Conservation (phyloP, 1,140 invertebrate genomes). For the Coelopa frigida region DNA sequence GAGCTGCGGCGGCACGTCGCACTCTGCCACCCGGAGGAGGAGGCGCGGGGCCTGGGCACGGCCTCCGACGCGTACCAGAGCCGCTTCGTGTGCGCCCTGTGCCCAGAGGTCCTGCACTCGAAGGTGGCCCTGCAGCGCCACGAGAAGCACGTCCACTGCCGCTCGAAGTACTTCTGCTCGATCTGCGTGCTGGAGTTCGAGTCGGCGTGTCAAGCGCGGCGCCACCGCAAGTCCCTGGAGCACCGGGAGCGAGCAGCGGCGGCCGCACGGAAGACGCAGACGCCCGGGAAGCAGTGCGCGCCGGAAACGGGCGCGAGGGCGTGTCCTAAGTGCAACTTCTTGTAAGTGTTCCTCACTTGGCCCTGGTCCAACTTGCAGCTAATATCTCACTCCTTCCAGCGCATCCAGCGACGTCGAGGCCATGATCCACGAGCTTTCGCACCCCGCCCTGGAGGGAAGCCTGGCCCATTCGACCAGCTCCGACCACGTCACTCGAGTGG, state of each 20-base stretch:
- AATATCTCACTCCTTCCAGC: not conserved
- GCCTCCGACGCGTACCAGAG: slow-evolving; percentile 60
- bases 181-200: slow-evolving; percentile 59
- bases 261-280: not conserved
- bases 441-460: too few relatives aligned
- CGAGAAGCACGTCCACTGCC: slow-evolving; percentile 49
- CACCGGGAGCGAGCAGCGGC: slow-evolving; percentile 43
- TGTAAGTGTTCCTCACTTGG: slow-evolving; percentile 9
- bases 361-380: slow-evolving; percentile 24
- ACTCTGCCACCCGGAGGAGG: slow-evolving; percentile 19
- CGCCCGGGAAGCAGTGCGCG: not conserved
- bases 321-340: slow-evolving; percentile 55
- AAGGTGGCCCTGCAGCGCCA: slow-evolving; percentile 60
- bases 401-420: slow-evolving; percentile 9
- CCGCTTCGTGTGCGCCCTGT: slow-evolving; percentile 52
- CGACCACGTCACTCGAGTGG: too few relatives aligned
- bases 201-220: slow-evolving; percentile 53
- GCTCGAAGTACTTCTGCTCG: slow-evolving; percentile 58
- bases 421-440: slow-evolving; percentile 6
- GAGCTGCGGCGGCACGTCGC: slow-evolving; percentile 62
- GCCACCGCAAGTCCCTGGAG: slow-evolving; percentile 57
- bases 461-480: too few relatives aligned
- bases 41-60: slow-evolving; percentile 32
- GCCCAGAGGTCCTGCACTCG: slow-evolving; percentile 52
- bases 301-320: slow-evolving; percentile 23